phyloP scores from a whole-genome alignment of 2,797 vertebrate genomes.

The Acestrorhynchus altus region DNA sequence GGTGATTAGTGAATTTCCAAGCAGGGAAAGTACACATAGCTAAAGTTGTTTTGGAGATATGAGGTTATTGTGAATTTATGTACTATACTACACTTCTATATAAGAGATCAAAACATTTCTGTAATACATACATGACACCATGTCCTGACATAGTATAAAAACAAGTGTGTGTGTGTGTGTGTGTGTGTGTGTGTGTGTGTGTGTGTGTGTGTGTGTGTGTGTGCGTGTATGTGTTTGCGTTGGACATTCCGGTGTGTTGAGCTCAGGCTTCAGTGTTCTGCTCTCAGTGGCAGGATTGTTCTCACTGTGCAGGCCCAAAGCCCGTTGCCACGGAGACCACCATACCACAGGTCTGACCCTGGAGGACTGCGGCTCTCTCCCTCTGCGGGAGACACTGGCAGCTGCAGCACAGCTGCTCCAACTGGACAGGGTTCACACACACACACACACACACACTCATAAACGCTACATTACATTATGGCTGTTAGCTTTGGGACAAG shows the following conservation, averaged over 20 bases:
- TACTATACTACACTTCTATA: no score
- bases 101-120: no score
- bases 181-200: slow-evolving; percentile 56
- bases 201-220: slow-evolving; percentile 53
- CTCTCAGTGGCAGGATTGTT: slow-evolving; percentile 84
- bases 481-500: slow-evolving; percentile 30
- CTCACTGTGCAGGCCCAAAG: slow-evolving; percentile 81
- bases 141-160: not conserved
- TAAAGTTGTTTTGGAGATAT: no score
- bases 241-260: slow-evolving; percentile 72
- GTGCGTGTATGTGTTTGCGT: slow-evolving; percentile 54
- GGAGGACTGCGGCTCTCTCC: slow-evolving; percentile 85
- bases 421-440: slow-evolving; percentile 8
- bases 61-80: no score
- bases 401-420: slow-evolving; percentile 88
- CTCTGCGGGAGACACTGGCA: slow-evolving; percentile 86
- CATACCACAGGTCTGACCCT: slow-evolving; percentile 95
- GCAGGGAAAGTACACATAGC: no score
- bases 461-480: slow-evolving; percentile 7
- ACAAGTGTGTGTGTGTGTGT: slow-evolving; percentile 50
- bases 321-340: slow-evolving; percentile 93
- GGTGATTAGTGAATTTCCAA: no score
- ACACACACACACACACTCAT: not conserved
- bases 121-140: not conserved
- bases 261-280: slow-evolving; percentile 69